Evolutionary conservation across 2,888 invertebrate species (phyloP).

Genomic region (Agrenia bidenticulata): DNA sequence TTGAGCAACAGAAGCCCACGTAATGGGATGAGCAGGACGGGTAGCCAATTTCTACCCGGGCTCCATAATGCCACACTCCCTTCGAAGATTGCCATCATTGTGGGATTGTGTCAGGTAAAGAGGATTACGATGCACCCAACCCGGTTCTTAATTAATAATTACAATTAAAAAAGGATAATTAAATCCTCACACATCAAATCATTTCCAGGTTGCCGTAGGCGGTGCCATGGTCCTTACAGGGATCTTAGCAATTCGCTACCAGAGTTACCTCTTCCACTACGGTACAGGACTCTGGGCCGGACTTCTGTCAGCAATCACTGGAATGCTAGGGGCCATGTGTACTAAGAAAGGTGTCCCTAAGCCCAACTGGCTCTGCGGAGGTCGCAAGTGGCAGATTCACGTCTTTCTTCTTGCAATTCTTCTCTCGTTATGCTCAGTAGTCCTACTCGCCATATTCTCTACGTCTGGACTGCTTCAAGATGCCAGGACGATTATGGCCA

Average conservation of each 20-base stretch:
- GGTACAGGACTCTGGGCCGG: constrained; percentile 51
- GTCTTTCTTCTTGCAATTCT: constrained; percentile 38
- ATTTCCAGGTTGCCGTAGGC: constrained; percentile 45
- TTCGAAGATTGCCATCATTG: constrained; percentile 40
- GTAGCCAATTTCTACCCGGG: constrained; percentile 5
- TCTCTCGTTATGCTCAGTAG: constrained; percentile 37
- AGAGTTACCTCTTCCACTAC: constrained; percentile 51
- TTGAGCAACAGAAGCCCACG: neutral
- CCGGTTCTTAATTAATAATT: too few relatives aligned
- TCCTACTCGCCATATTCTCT: constrained; percentile 44
- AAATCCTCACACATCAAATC: too few relatives aligned
- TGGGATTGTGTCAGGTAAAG: constrained; percentile 45
- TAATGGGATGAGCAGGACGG: neutral
- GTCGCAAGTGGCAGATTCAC: constrained; percentile 45
- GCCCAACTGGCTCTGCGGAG: constrained; percentile 45
- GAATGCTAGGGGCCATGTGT: constrained; percentile 46
- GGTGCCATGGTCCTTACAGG: constrained; percentile 49
- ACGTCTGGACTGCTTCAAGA: constrained; percentile 48
- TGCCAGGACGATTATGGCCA: constrained; percentile 36
- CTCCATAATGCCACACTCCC: constrained; percentile 34
- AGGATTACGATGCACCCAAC: neutral
- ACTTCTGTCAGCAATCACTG: constrained; percentile 43
- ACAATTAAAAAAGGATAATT: too few relatives aligned
- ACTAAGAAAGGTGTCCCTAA: constrained; percentile 45
- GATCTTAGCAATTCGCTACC: constrained; percentile 46